Conservation (phyloP, 2,888 invertebrate genomes). For the Tanytarsus gracilentus region DNA sequence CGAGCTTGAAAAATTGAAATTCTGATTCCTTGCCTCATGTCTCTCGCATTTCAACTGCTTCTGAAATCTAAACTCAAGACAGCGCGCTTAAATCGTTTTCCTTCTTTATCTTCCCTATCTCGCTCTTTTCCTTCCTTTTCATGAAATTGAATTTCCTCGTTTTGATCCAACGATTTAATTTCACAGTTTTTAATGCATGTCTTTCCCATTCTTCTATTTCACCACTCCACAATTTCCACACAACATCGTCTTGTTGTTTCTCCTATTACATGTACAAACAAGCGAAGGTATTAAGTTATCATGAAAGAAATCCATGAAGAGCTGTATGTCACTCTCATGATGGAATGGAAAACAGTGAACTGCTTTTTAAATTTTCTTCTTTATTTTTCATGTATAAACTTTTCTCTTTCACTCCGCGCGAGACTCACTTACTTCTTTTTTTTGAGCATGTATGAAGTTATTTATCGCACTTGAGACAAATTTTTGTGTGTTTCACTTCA, state of each 20-base stretch:
- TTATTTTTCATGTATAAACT: background rate
- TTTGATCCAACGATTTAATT: slow-evolving; percentile 27
- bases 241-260: background rate
- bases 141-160: slow-evolving; percentile 19
- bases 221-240: background rate
- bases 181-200: slow-evolving; percentile 16
- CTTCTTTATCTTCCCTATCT: background rate
- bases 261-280: background rate
- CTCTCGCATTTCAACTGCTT: background rate
- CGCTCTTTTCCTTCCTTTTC: background rate
- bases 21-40: slow-evolving; percentile 12
- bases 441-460: no score
- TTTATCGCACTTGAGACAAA: no score
- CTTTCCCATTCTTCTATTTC: background rate
- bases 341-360: background rate
- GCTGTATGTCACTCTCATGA: slow-evolving; percentile 13
- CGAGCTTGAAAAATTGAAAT: slow-evolving; percentile 27
- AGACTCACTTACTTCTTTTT: no score
- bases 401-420: background rate
- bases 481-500: no score
- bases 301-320: slow-evolving; percentile 10
- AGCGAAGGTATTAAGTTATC: slow-evolving; percentile 19
- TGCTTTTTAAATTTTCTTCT: slow-evolving; percentile 1
- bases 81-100: background rate
- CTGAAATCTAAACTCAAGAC: background rate